phyloP scores from a whole-genome alignment of 2,797 vertebrate genomes.

The Falco peregrinus region DNA sequence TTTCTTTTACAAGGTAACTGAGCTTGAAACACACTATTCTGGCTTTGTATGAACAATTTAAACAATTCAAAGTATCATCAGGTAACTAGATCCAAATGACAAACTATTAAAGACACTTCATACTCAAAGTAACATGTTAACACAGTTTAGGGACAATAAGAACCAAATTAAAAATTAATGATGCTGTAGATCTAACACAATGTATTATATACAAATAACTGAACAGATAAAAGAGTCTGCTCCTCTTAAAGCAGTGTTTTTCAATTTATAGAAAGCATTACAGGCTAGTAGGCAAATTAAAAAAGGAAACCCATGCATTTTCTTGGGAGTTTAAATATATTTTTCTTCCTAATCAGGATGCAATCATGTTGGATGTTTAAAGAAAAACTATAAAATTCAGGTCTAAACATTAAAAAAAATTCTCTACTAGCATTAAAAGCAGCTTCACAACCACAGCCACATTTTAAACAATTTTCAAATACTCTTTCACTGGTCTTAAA shows the following conservation, averaged over 20 bases:
- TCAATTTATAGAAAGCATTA: neutral
- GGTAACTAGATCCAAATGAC: neutral
- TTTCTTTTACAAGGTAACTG: neutral
- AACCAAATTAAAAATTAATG: neutral
- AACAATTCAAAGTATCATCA: neutral
- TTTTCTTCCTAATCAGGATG: neutral
- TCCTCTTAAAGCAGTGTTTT: neutral
- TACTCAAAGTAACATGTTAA: neutral
- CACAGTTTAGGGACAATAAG: neutral
- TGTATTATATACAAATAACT: neutral
- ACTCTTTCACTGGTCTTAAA: neutral
- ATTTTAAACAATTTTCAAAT: neutral
- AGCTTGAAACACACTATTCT: neutral
- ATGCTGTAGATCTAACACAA: neutral
- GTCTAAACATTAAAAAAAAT: neutral
- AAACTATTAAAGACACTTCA: neutral
- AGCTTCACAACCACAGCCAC: neutral
- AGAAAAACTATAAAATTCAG: neutral
- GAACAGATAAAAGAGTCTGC: neutral
- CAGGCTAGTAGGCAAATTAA: neutral
- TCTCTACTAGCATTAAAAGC: neutral
- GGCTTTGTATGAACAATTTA: neutral
- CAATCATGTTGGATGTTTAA: neutral
- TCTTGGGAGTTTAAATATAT: neutral
- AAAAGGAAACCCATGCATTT: neutral